phyloP scores from a whole-genome alignment of 2,888 invertebrate species.

The Piscicola geometra region DNA sequence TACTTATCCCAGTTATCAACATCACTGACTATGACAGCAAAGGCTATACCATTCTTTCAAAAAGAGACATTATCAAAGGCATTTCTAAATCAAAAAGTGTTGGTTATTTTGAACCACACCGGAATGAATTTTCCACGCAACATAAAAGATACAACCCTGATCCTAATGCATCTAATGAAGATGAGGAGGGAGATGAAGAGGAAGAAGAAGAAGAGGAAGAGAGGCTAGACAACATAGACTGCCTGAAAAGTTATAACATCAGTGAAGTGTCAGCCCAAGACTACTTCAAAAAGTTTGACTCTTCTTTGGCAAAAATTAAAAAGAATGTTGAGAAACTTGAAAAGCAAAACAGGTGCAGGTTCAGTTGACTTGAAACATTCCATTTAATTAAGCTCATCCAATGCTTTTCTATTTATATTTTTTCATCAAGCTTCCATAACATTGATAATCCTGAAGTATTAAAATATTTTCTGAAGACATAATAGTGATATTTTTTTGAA shows the following conservation, averaged over 20 bases:
- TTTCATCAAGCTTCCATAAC: neutral
- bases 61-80: neutral
- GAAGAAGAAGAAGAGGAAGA: neutral
- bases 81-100: slow-evolving; percentile 14
- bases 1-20: slow-evolving; percentile 20
- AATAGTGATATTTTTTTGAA: neutral
- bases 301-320: slow-evolving; percentile 30
- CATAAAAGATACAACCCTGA: too few relatives aligned
- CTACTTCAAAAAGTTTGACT: slow-evolving; percentile 31
- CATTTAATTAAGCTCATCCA: too few relatives aligned
- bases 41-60: neutral
- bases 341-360: slow-evolving; percentile 26
- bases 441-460: too few relatives aligned
- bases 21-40: slow-evolving; percentile 1
- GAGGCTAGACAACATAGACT: neutral
- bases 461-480: neutral
- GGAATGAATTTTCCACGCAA: too few relatives aligned
- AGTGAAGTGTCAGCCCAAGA: slow-evolving; percentile 8
- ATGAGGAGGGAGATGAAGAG: neutral
- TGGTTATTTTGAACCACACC: neutral
- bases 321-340: slow-evolving; percentile 29
- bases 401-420: neutral
- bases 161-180: neutral
- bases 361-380: neutral
- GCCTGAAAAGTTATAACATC: neutral